Conservation (phyloP, 37 sponge, comb jelly and placozoan genomes). For the Tethya wilhelma region DNA sequence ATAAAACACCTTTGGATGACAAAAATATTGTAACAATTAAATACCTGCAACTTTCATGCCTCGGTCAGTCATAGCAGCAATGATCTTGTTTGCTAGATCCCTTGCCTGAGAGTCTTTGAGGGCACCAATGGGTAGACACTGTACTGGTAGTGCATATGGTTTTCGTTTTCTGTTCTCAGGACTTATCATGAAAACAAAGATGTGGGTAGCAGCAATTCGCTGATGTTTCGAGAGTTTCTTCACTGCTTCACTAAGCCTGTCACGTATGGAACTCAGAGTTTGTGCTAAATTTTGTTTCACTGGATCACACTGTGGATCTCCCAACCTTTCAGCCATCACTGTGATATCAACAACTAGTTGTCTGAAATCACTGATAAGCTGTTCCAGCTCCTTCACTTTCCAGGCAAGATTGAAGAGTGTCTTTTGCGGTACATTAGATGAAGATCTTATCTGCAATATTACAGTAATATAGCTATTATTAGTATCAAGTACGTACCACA, state of each 20-base stretch:
- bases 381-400: constrained; percentile 6
- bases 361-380: not conserved
- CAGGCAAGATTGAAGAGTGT: constrained; percentile 3
- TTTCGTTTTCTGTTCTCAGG: constrained; percentile 18
- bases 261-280: not conserved
- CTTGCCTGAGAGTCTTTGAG: constrained; percentile 16
- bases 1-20: not conserved
- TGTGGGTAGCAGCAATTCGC: not conserved
- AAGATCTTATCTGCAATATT: no score
- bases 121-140: constrained; percentile 26
- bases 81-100: not conserved
- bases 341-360: not conserved
- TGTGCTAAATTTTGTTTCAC: not conserved
- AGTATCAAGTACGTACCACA: no score
- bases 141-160: constrained; percentile 57
- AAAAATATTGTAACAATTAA: not conserved
- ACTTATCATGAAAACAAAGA: constrained; percentile 33
- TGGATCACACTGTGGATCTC: constrained; percentile 5
- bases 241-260: not conserved
- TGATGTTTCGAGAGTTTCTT: not conserved
- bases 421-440: not conserved
- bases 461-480: no score
- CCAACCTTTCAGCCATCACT: not conserved
- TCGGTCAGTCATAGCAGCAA: not conserved
- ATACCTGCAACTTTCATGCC: constrained; percentile 20